These are phyloP conservation scores for Eupsittula cactorum DNA, from an alignment of 2,113 vertebrate genomes.

Conservation along the genomic window DNA sequence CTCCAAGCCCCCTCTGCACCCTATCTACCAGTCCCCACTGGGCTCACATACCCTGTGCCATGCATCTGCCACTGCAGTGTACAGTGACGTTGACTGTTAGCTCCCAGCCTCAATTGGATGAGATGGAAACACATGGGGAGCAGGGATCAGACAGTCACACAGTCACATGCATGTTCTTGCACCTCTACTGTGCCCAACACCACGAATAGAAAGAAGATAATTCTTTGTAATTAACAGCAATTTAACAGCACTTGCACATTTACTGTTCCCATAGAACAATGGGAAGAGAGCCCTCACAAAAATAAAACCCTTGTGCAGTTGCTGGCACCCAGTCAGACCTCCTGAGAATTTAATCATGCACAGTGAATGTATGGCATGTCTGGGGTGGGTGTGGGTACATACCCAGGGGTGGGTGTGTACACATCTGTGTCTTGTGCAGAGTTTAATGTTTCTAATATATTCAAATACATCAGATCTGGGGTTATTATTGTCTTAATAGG, in stretches of 20 bases:
- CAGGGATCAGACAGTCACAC: background rate
- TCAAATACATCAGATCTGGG: background rate
- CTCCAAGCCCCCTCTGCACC: background rate
- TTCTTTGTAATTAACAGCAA: background rate
- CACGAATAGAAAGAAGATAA: background rate
- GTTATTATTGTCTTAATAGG: background rate
- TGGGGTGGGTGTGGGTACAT: background rate
- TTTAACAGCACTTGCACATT: background rate
- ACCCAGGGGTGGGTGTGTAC: background rate
- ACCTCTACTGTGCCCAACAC: background rate
- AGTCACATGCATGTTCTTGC: background rate
- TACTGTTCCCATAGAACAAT: background rate
- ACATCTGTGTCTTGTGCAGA: background rate
- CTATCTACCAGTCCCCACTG: rapidly evolving
- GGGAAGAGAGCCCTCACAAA: background rate
- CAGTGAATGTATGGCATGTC: background rate
- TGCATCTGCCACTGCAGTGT: background rate
- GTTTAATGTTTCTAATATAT: background rate
- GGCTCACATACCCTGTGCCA: background rate
- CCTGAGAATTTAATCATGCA: background rate
- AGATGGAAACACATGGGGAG: background rate
- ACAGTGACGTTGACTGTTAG: background rate
- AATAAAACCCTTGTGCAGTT: background rate
- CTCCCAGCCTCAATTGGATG: background rate
- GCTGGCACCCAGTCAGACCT: background rate